Evolutionary conservation across 2,888 invertebrate species (phyloP).

Genomic region (Lycaena phlaeas): DNA sequence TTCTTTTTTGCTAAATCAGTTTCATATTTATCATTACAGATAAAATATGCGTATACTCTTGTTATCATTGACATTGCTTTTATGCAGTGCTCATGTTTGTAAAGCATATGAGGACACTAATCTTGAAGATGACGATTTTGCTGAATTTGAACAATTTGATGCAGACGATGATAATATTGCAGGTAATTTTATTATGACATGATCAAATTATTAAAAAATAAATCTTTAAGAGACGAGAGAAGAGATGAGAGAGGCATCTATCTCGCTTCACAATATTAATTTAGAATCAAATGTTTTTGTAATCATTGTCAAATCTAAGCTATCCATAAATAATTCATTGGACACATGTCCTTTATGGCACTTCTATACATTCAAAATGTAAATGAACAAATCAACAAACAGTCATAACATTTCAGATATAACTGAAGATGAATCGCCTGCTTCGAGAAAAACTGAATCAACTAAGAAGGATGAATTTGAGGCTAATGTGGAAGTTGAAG

Average conservation of each 20-base stretch:
- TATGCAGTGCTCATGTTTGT: conserved; percentile 38
- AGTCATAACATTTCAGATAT: too few species aligned
- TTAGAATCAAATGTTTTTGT: too few species aligned
- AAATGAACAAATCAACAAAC: too few species aligned
- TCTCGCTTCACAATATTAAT: too few species aligned
- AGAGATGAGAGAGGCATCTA: too few species aligned
- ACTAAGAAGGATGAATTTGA: conserved; percentile 41
- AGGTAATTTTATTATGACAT: conserved; percentile 26
- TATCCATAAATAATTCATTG: too few species aligned
- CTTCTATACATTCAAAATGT: too few species aligned
- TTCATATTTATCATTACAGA: background rate
- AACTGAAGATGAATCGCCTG: conserved; percentile 32
- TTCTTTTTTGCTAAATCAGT: too few species aligned
- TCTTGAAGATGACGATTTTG: conserved; percentile 91
- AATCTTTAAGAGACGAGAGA: too few species aligned
- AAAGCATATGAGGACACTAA: conserved; percentile 52
- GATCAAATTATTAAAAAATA: too few species aligned
- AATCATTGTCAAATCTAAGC: too few species aligned
- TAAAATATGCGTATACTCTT: conserved; percentile 43
- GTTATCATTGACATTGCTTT: conserved; percentile 38
- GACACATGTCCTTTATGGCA: too few species aligned
- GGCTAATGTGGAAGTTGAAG: conserved; percentile 43
- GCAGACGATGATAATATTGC: conserved; percentile 74
- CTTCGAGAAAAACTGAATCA: conserved; percentile 28
- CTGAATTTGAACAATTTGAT: conserved; percentile 93